phyloP scores from a whole-genome alignment of 2,888 invertebrate species.

The Seladonia tumulorum region DNA sequence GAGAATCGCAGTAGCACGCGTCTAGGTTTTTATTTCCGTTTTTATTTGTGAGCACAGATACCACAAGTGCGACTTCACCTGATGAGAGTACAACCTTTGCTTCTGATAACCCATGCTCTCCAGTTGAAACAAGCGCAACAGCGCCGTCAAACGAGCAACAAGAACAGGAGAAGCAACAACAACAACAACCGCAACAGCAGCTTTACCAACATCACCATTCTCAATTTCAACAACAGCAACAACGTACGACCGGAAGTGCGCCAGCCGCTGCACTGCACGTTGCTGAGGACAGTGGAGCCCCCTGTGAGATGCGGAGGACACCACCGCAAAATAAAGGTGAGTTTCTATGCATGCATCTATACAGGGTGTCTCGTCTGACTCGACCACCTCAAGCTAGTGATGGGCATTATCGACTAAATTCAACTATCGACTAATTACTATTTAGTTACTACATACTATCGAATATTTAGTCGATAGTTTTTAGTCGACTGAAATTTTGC shows the following conservation, averaged over 20 bases:
- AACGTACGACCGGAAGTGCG: constrained; percentile 72
- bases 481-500: too few species aligned
- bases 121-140: constrained; percentile 70
- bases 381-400: not conserved
- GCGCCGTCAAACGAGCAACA: constrained; percentile 64
- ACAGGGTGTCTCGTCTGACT: not conserved
- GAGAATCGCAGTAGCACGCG: constrained; percentile 6
- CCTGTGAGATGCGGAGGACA: constrained; percentile 86
- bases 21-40: constrained; percentile 27
- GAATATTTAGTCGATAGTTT: too few species aligned
- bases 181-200: constrained; percentile 60
- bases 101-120: constrained; percentile 72
- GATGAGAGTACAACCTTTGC: constrained; percentile 69
- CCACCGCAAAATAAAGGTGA: constrained; percentile 87
- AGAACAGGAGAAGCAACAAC: constrained; percentile 48
- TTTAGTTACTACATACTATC: too few species aligned
- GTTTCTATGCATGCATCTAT: constrained; percentile 53
- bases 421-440: too few species aligned
- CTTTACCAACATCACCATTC: constrained; percentile 66
- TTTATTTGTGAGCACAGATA: constrained; percentile 65
- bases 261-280: constrained; percentile 72
- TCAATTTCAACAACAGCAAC: constrained; percentile 68
- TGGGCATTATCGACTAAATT: too few species aligned
- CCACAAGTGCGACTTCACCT: constrained; percentile 70
- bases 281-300: constrained; percentile 79